phyloP scores from a whole-genome alignment of 53 echinoderm and acorn worm species.

The Stichopus horrens region DNA sequence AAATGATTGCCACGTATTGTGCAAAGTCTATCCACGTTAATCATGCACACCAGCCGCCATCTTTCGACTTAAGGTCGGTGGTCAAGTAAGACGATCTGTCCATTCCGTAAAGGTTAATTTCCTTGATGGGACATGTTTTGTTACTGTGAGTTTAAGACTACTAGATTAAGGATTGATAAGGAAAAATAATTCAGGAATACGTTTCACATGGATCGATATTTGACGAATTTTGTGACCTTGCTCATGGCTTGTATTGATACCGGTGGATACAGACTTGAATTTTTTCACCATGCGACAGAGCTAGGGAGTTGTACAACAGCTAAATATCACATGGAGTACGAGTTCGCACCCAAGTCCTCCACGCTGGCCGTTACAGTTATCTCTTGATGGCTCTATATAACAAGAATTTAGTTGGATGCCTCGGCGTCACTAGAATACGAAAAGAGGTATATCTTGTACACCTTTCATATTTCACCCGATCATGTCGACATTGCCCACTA shows the following conservation, averaged over 20 bases:
- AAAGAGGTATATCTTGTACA: slow-evolving; percentile 53
- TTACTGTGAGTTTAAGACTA: slow-evolving; percentile 3
- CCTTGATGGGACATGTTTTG: neutral
- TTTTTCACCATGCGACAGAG: neutral
- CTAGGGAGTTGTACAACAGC: neutral
- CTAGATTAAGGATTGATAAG: slow-evolving; percentile 30
- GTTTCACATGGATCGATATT: slow-evolving; percentile 38
- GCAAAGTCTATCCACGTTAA: neutral
- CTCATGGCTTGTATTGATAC: neutral
- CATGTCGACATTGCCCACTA: slow-evolving; percentile 58
- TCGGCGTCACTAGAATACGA: too few species aligned
- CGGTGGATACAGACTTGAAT: neutral
- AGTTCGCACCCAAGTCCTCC: slow-evolving; percentile 1
- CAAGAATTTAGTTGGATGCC: neutral
- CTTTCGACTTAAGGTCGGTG: neutral
- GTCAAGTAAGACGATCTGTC: neutral
- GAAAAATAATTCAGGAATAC: slow-evolving; percentile 20
- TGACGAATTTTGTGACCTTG: slow-evolving; percentile 52
- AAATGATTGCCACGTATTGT: too few species aligned
- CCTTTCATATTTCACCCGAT: slow-evolving; percentile 67
- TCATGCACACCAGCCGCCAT: slow-evolving; percentile 12
- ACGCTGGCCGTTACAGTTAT: slow-evolving; percentile 40
- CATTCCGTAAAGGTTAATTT: neutral
- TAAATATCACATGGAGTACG: slow-evolving; percentile 31
- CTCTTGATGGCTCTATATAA: slow-evolving; percentile 58